phyloP scores from a whole-genome alignment of 1,140 invertebrate species.

The Drosophila simulans region DNA sequence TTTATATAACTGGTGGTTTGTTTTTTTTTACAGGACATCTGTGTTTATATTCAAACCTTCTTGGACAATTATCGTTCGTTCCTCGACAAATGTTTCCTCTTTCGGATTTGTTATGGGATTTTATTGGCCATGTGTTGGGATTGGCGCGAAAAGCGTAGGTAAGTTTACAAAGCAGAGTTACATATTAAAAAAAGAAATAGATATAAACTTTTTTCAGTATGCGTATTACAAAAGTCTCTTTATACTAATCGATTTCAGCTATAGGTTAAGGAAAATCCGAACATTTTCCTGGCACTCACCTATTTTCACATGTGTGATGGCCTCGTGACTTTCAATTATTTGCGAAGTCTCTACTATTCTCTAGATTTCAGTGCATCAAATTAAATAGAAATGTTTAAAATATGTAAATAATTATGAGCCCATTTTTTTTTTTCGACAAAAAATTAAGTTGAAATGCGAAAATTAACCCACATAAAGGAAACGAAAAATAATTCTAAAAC shows the following conservation, averaged over 20 bases:
- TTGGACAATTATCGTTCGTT: conserved; percentile 82
- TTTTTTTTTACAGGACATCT: conserved; percentile 72
- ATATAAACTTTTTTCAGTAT: conserved; percentile 60
- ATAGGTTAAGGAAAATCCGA: not conserved
- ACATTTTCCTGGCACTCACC: conserved; percentile 57
- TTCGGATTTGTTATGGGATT: conserved; percentile 47
- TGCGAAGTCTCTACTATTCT: conserved; percentile 84
- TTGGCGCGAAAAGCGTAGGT: conserved; percentile 66
- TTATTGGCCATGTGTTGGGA: conserved; percentile 54
- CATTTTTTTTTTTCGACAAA: not conserved
- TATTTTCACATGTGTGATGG: conserved; percentile 83
- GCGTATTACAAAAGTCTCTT: conserved; percentile 26
- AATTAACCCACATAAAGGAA: conserved; percentile 1
- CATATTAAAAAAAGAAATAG: conserved; percentile 65
- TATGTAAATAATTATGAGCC: conserved; percentile 39
- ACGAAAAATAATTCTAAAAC: conserved; percentile 2
- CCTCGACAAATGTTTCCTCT: conserved; percentile 84
- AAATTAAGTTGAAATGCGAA: conserved; percentile 56
- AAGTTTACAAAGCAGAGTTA: conserved; percentile 62
- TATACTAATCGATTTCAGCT: conserved; percentile 1
- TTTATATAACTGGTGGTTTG: conserved; percentile 46
- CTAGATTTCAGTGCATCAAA: conserved; percentile 67
- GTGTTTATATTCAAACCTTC: conserved; percentile 84
- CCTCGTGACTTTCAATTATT: conserved; percentile 82
- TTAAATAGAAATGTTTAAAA: conserved; percentile 56